Base-by-base conservation (phyloP, 2,888 invertebrate genomes). In the Leptopilina drosophilae region DNA sequence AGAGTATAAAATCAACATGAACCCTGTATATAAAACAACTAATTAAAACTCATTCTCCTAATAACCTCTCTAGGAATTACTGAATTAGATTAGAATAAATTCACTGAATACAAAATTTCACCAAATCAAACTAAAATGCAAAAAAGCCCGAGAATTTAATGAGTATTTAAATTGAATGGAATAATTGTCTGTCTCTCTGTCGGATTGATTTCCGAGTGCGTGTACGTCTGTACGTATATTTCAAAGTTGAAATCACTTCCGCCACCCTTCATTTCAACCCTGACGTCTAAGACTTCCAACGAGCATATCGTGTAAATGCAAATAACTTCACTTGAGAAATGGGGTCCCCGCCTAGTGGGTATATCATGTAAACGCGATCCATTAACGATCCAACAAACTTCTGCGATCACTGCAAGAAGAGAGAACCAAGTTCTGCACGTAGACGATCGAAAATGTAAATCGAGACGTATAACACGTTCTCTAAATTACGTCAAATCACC, bases 291-390 rank as follows among this genome's bases (percentile, higher is more conserved):
- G 82, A 83, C 81, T 81, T 80, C 81, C 83, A 83, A 79, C 82
- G 79, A 80, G 82, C 80, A 83, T 81, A 82, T 83, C 83, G 82
- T 83, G 83, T 83, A 83, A 83, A 83, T 83, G 83, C 82, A 83
- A 83, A 83, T 83, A 83, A 81, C 82, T 78, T 81, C 73, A 79
- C 77, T 79, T 83, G 82, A 83, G 82, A 81, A 83, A 83, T 81
- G 82, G 49, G 62, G 81, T 82, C 83, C 59, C 83, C 59, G 77
- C 81, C 82, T 80, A 82, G 83, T 83, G 82, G 76, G 81, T 83
- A 81, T 82, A 80, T 82, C 83, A 80, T 81, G 83, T 83, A 83
- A 83, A 82, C 82, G 83, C 80, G 81, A 79, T 83, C 82, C 83
- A 83, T 83, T 82, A 82, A 81, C 82, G 81, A 82, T 78, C 82